Evolutionary conservation across 2,113 vertebrate species (phyloP).

Genomic region (Limnothrissa miodon): DNA sequence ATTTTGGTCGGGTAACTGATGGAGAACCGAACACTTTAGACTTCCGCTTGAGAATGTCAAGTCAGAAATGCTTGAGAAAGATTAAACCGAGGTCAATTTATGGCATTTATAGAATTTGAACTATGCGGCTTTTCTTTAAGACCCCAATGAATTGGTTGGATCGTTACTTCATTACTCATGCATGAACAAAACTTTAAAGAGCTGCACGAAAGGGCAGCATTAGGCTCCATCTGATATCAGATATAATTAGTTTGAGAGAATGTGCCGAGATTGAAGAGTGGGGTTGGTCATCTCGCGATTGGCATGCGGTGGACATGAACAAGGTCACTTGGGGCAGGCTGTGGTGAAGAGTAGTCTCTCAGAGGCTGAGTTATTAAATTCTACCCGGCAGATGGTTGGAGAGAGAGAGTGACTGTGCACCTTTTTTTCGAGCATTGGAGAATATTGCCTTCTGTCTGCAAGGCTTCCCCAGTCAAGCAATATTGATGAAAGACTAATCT

Average conservation of each 20-base stretch:
- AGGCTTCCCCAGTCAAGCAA: neutral
- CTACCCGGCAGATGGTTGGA: neutral
- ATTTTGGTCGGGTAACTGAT: neutral
- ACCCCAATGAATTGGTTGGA: neutral
- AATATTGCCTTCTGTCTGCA: neutral
- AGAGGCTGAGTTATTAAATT: neutral
- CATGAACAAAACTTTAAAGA: neutral
- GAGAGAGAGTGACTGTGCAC: slow-evolving; percentile 6
- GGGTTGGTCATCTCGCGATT: neutral
- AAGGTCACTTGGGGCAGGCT: neutral
- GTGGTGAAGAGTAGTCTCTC: neutral
- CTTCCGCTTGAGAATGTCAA: neutral
- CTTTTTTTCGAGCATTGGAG: neutral
- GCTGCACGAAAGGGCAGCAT: neutral
- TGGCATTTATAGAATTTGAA: neutral
- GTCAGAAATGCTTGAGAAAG: neutral
- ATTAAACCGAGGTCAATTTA: neutral
- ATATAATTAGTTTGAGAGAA: neutral
- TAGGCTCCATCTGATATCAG: neutral
- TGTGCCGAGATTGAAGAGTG: neutral
- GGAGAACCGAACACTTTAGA: neutral
- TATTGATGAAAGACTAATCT: slow-evolving; percentile 8
- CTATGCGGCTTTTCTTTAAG: neutral
- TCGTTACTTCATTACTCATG: neutral
- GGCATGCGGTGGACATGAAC: neutral